Percentiles rank a stretch among this genome's conserved stretches.
These are phyloP conservation scores for Calameuta idolon DNA, from an alignment of 2,888 invertebrate species.

Conservation along the genomic window DNA sequence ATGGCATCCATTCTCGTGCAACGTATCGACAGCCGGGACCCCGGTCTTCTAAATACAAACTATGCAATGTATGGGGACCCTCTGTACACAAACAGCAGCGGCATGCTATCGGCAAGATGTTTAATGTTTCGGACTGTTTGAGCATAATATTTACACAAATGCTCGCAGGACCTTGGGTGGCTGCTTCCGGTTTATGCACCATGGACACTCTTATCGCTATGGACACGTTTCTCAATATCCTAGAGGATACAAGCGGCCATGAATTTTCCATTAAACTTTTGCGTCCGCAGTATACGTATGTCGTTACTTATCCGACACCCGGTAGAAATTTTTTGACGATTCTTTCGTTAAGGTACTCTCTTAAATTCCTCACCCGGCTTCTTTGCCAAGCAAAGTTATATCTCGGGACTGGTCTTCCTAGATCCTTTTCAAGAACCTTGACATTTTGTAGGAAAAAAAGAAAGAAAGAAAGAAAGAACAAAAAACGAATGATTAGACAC, in stretches of 20 bases:
- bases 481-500: not conserved
- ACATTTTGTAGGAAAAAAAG: not conserved
- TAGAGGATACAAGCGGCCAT: not conserved
- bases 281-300: no score
- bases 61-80: conserved; percentile 15
- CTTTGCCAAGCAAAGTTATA: not conserved
- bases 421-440: not conserved
- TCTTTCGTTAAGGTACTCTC: not conserved
- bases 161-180: conserved; percentile 34
- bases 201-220: conserved; percentile 36
- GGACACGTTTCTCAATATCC: conserved; percentile 36
- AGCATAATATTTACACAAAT: conserved; percentile 56
- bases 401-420: not conserved
- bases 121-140: conserved; percentile 58
- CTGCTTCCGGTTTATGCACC: conserved; percentile 45
- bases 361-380: not conserved
- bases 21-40: conserved; percentile 7
- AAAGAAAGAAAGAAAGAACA: no score
- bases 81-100: conserved; percentile 26
- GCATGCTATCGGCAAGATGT: conserved; percentile 51
- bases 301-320: not conserved
- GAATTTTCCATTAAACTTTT: not conserved
- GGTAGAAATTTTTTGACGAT: not conserved
- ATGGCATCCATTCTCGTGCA: not conserved
- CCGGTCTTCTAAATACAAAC: conserved; percentile 18